A percentile compares a stretch with the other conserved stretches of the same genome.
Conservation (phyloP, 2,888 invertebrate genomes). For the Ectropis crepuscularia region DNA sequence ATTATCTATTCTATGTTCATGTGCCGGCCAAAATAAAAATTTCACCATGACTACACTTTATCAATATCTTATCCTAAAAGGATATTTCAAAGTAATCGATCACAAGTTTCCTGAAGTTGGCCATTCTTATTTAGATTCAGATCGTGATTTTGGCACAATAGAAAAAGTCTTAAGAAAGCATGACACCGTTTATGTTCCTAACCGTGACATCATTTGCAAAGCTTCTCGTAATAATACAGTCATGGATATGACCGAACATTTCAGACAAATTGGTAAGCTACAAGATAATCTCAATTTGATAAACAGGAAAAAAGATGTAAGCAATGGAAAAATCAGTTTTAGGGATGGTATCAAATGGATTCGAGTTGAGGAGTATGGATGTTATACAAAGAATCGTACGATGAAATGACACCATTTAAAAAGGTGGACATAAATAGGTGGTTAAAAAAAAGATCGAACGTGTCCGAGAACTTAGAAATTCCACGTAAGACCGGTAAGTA, state of each 20-base stretch:
- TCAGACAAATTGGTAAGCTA: too few species aligned
- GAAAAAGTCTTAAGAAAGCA: too few species aligned
- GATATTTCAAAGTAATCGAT: too few species aligned
- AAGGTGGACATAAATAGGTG: conserved; percentile 26
- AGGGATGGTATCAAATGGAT: conserved; percentile 9
- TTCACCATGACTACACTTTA: conserved; percentile 33
- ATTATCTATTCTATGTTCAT: too few species aligned
- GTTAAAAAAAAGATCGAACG: conserved; percentile 10
- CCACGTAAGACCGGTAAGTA: too few species aligned
- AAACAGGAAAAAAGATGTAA: too few species aligned
- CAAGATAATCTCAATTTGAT: too few species aligned
- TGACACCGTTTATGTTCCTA: too few species aligned
- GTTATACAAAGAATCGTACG: conserved; percentile 1
- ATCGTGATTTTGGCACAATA: conserved; percentile 53
- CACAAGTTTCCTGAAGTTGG: conserved; percentile 56
- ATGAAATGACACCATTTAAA: conserved; percentile 36
- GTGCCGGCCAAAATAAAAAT: conserved; percentile 41
- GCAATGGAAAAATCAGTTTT: too few species aligned
- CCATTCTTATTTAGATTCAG: conserved; percentile 53
- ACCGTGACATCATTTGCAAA: too few species aligned
- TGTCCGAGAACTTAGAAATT: conserved; percentile 10
- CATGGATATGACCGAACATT: too few species aligned
- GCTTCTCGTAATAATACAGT: too few species aligned
- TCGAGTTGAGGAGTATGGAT: conserved; percentile 10
- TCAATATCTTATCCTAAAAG: conserved; percentile 34